These are phyloP conservation scores for Drosophila sp. DNA, from an alignment of 1,140 invertebrate species.

Conservation along the genomic window DNA sequence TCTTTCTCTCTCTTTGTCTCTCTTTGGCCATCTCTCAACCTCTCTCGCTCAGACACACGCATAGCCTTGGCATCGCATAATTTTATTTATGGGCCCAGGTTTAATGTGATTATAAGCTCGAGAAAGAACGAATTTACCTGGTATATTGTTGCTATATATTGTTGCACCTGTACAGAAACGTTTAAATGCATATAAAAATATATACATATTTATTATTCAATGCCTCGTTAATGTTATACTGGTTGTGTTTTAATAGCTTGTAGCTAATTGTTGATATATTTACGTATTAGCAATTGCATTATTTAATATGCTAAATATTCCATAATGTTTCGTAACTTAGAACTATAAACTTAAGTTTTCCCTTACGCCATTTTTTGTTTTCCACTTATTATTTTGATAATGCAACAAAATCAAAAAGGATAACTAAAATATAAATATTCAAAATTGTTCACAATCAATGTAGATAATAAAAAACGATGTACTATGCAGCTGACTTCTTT, in stretches of 20 bases:
- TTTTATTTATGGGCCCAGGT: conserved; percentile 70
- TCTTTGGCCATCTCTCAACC: neutral
- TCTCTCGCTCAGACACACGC: conserved; percentile 3
- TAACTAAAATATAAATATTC: conserved; percentile 3
- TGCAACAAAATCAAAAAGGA: conserved; percentile 52
- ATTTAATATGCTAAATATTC: conserved; percentile 4
- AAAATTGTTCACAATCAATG: neutral
- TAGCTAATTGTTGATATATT: conserved; percentile 26
- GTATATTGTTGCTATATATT: conserved; percentile 3
- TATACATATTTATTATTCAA: conserved; percentile 18
- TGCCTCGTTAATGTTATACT: conserved; percentile 18
- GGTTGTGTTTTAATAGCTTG: conserved; percentile 16
- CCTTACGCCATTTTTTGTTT: neutral
- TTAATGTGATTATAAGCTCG: conserved; percentile 68
- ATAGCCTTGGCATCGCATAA: conserved; percentile 49
- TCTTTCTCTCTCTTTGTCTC: neutral
- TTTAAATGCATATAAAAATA: conserved; percentile 37
- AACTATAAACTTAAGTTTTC: neutral
- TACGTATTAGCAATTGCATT: conserved; percentile 11
- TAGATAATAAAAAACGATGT: neutral
- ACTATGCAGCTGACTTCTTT: too few relatives aligned
- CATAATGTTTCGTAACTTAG: neutral
- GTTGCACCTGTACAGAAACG: conserved; percentile 21
- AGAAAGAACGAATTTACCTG: conserved; percentile 27
- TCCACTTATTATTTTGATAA: conserved; percentile 18